Base-by-base conservation (phyloP, 2,113 vertebrate species). In the Pristiophorus japonicus region DNA sequence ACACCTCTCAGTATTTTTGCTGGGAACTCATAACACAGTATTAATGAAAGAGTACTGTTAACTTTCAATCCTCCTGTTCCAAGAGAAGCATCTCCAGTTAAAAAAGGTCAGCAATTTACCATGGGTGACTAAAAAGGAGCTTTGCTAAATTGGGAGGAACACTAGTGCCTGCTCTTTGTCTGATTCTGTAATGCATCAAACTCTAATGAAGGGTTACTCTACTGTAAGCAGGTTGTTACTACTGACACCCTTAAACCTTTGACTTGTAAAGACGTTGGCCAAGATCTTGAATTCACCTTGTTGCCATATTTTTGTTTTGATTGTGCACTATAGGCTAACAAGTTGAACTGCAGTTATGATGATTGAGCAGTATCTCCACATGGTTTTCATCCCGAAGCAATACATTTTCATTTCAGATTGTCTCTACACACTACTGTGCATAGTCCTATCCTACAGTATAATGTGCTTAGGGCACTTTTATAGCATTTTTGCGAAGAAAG, bases 401-500 rank as follows among this genome's bases (percentile, higher is more conserved):
- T 94, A 70, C 42, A 94, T 90, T 90, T 59, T 90, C 47, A 90
- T 90, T 90, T 59, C 27, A 16, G 87, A 51, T 59, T 90, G 45
- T 59, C 87, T 90, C 87, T 27, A 90, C 87, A 81, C 78, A 90
- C 87, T 90, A 90, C 66, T 70, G 38, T 94, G 88, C 59, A 70
- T 94, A 70, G 65, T 70, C 93, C 93, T 70, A 67, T 70, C 42
- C 93, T 67, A 94, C 93, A 47, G 93, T 94, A 45, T 51, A 94
- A 94, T 94, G 96, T 95, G 95, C 88, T 84, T 92, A 94, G 62
- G 96, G 96, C 96, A 8, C 96, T 96, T 97, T 97, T 96, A 96
- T 96, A 96, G 95, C 95, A 95, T 95, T 90, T 95, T 96, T 96
- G 73, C 96, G 96, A 96, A 96, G 96, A 96, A 96, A 96, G 94